These are phyloP conservation scores for Phortica magna DNA, from an alignment of 2,888 invertebrate species.

Conservation along the genomic window DNA sequence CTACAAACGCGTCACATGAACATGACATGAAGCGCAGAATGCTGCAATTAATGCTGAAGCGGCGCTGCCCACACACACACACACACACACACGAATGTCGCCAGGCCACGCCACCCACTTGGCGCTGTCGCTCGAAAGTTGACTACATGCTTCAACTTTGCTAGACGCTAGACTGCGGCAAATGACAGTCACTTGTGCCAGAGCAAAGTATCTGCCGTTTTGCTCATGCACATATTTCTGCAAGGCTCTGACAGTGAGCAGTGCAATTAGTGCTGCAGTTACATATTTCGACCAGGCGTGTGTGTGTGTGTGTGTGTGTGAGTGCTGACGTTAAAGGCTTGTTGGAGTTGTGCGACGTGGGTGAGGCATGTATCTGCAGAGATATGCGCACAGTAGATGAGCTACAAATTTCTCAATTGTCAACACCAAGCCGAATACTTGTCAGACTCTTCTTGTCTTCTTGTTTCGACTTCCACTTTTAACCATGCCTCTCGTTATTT, in stretches of 20 bases:
- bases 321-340: conserved; percentile 59
- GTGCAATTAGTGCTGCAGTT: conserved; percentile 22
- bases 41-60: conserved; percentile 54
- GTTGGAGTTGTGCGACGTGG: conserved; percentile 2
- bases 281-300: neutral
- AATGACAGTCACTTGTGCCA: too few relatives aligned
- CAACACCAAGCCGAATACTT: conserved; percentile 67
- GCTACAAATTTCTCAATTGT: conserved; percentile 78
- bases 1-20: conserved; percentile 47
- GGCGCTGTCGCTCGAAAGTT: conserved; percentile 46
- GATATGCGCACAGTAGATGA: conserved; percentile 66
- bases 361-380: conserved; percentile 21
- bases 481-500: neutral
- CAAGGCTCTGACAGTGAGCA: neutral
- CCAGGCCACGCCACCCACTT: conserved; percentile 41
- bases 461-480: conserved; percentile 11
- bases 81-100: conserved; percentile 3
- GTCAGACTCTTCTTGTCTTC: conserved; percentile 10
- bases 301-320: conserved; percentile 48
- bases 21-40: conserved; percentile 46
- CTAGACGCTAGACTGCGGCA: neutral
- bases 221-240: neutral
- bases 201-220: neutral
- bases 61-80: conserved; percentile 8
- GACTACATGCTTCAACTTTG: conserved; percentile 17